Conservation (phyloP, 2,888 invertebrate species). For the Lucinisca nassula region DNA sequence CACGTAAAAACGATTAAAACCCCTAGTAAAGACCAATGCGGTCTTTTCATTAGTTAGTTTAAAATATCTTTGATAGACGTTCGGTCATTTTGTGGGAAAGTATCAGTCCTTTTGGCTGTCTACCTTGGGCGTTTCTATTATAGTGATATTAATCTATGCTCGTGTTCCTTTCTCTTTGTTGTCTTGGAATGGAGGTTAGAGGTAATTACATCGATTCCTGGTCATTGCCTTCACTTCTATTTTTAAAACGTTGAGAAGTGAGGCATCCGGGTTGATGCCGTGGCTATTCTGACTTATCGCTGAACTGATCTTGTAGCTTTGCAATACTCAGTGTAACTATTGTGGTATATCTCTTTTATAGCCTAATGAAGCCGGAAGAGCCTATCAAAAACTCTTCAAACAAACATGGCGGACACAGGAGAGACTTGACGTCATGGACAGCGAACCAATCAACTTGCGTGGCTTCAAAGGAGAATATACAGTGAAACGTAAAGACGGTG, state of each 20-base stretch:
- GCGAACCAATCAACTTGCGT: conserved; percentile 22
- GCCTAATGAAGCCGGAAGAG: conserved; percentile 52
- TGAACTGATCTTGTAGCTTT: not conserved
- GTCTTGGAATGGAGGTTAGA: too few species aligned
- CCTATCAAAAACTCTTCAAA: conserved; percentile 40
- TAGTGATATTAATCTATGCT: too few species aligned
- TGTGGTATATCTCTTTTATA: not conserved
- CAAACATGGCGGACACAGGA: conserved; percentile 39
- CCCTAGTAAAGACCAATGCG: too few species aligned
- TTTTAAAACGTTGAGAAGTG: too few species aligned
- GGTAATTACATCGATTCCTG: not conserved
- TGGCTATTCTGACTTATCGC: not conserved
- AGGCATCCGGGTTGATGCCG: too few species aligned
- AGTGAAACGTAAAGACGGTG: not conserved
- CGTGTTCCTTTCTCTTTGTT: too few species aligned
- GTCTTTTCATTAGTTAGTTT: too few species aligned
- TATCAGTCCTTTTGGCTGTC: too few species aligned
- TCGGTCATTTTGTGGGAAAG: too few species aligned
- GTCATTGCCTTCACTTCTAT: not conserved
- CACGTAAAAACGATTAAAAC: too few species aligned
- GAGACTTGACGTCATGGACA: conserved; percentile 15
- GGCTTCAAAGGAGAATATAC: not conserved
- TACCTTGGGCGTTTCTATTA: too few species aligned
- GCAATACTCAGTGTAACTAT: not conserved
- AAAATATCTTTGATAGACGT: too few species aligned